Evolutionary conservation across 2,888 invertebrate species (phyloP).

Genomic region (Drosophila kambysellisi): DNA sequence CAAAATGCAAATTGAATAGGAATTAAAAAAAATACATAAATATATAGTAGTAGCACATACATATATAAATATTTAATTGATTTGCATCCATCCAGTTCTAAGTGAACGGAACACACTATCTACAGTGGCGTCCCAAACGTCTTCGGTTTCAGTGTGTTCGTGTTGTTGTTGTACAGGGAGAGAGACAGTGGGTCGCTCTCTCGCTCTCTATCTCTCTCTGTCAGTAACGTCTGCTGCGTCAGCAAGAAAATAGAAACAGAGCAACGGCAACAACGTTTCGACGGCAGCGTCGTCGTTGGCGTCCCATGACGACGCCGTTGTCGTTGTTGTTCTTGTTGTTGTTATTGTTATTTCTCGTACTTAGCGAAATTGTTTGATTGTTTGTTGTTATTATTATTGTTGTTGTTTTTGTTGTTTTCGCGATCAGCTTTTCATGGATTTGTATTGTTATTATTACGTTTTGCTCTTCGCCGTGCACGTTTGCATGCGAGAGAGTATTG

Average conservation of each 20-base stretch:
- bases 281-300: slow-evolving; percentile 40
- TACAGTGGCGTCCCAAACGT: slow-evolving; percentile 37
- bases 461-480: slow-evolving; percentile 5
- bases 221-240: slow-evolving; percentile 67
- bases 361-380: slow-evolving; percentile 39
- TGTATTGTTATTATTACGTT: slow-evolving; percentile 33
- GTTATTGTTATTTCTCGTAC: slow-evolving; percentile 32
- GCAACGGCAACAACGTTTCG: slow-evolving; percentile 12
- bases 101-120: slow-evolving; percentile 11
- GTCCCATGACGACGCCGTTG: slow-evolving; percentile 50
- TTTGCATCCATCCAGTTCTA: slow-evolving; percentile 40
- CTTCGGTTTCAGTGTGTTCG: slow-evolving; percentile 20
- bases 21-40: slow-evolving; percentile 13
- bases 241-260: slow-evolving; percentile 71
- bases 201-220: slow-evolving; percentile 2
- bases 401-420: slow-evolving; percentile 29
- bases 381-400: slow-evolving; percentile 11
- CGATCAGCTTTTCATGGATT: slow-evolving; percentile 47
- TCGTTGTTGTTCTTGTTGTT: slow-evolving; percentile 16
- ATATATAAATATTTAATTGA: slow-evolving; percentile 32
- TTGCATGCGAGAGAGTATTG: slow-evolving; percentile 10
- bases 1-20: slow-evolving; percentile 7
- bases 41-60: too few relatives aligned
- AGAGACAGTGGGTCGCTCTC: slow-evolving; percentile 17
- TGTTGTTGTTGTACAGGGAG: slow-evolving; percentile 5